Base-by-base conservation (phyloP, 2,797 vertebrate species). In the Mionectes olivaceus region DNA sequence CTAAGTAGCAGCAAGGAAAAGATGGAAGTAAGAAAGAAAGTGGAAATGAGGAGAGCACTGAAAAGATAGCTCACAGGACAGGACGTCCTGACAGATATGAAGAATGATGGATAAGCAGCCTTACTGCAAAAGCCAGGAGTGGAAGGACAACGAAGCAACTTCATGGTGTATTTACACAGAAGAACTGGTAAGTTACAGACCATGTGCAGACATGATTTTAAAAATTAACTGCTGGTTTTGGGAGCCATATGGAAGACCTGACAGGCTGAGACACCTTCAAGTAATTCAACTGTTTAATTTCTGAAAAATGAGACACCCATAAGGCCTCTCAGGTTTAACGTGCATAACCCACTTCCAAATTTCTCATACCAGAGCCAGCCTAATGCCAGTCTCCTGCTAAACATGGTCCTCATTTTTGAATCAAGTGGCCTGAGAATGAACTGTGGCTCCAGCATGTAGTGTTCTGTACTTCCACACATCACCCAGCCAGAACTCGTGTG, bases 401-500 rank as follows among this genome's bases (percentile, higher is more conserved):
- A 19, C 4, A 32, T 32, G 18, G 19, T n/a, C 56, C 12, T 67
- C 8, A 39, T 77, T 75, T 64, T 53, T 80, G 37, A 80, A 70
- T 35, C 37, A 79, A 60, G 21, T 11, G 25, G 9, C 63, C 60
- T 5, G 11, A 53, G 22, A 41, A 3, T 0, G 2, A 74, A 28
- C 52, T 49, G 30, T 5, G 32, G 12, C 39, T 73, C 44, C 27
- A 32, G 16, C 1, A 0, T 15, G 32, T 10, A 12, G 44, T 9
- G 22, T 14, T 27, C 56, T 49, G 16, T 30, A 22, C 4, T 24
- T 52, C 11, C 68, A 50, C 11, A 19, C 16, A 80, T 5, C 25
- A 35, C 10, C 9, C 68, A 46, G 23, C 13, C 89, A 46, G 27
- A 10, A 10, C 10, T 37, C 2, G 0, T 17, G 24, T 0, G 2